A percentile compares a stretch with the other conserved stretches of the same genome.
These are phyloP conservation scores for Lineus longissimus DNA, from an alignment of 1,140 invertebrate species.

Conservation along the genomic window DNA sequence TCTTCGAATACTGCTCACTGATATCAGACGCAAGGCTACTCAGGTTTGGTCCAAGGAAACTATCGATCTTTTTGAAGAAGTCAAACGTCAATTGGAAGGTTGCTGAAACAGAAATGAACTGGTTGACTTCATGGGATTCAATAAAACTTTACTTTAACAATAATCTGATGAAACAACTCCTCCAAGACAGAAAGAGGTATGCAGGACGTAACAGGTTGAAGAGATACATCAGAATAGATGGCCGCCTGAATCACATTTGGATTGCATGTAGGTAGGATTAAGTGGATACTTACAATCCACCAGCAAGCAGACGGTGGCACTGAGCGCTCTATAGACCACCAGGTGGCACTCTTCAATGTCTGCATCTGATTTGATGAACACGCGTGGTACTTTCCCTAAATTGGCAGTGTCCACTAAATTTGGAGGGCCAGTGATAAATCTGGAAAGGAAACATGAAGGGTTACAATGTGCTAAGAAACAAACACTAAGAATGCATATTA, in stretches of 20 bases:
- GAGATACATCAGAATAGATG: too few relatives aligned
- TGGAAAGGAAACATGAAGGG: conserved; percentile 35
- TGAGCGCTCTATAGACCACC: conserved; percentile 74
- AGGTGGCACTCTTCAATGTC: conserved; percentile 65
- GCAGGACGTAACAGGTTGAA: too few relatives aligned
- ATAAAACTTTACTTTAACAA: too few relatives aligned
- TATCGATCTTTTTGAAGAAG: conserved; percentile 66
- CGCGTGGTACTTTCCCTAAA: conserved; percentile 66
- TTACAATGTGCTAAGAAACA: not conserved
- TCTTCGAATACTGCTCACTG: conserved; percentile 66
- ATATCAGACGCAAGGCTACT: conserved; percentile 68
- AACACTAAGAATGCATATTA: too few relatives aligned
- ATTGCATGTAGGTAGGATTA: too few relatives aligned
- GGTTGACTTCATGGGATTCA: too few relatives aligned
- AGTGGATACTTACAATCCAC: conserved; percentile 52
- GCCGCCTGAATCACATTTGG: not conserved
- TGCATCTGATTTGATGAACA: conserved; percentile 64
- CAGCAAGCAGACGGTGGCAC: conserved; percentile 71
- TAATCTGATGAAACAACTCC: too few relatives aligned
- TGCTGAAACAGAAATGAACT: conserved; percentile 21
- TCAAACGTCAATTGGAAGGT: conserved; percentile 58
- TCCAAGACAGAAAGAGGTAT: too few relatives aligned
- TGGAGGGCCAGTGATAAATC: conserved; percentile 70
- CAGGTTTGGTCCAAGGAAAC: conserved; percentile 67
- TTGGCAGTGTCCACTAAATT: conserved; percentile 61